A percentile compares a stretch with the other conserved stretches of the same genome.
phyloP scores from a whole-genome alignment of 2,888 invertebrate genomes.

The Acanthacorydalis orientalis region DNA sequence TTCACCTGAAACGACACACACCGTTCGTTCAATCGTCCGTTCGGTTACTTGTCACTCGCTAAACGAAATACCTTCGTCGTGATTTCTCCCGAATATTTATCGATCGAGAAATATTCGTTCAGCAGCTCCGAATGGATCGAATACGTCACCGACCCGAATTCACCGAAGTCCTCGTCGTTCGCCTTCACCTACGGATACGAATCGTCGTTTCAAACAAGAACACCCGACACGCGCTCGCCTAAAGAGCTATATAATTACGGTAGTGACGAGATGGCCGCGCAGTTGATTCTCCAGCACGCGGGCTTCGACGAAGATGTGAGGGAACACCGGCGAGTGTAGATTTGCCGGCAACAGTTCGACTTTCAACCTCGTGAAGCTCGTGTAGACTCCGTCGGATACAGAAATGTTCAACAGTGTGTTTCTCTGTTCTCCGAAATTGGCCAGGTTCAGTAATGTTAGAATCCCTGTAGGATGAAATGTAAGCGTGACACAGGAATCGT shows the following conservation, averaged over 20 bases:
- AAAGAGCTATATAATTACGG: conserved; percentile 24
- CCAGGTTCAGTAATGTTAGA: conserved; percentile 55
- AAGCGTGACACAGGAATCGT: too few relatives aligned
- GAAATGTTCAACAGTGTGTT: conserved; percentile 72
- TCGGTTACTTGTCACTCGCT: too few relatives aligned
- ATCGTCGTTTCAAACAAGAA: background rate
- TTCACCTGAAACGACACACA: conserved; percentile 17
- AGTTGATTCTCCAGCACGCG: conserved; percentile 66
- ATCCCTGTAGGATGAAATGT: conserved; percentile 20
- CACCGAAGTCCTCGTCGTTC: conserved; percentile 65
- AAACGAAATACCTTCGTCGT: conserved; percentile 37
- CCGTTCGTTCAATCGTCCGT: too few relatives aligned
- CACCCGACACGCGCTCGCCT: background rate
- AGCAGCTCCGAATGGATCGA: conserved; percentile 59
- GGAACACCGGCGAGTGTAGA: conserved; percentile 61
- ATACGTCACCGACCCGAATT: conserved; percentile 57
- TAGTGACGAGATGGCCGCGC: conserved; percentile 56
- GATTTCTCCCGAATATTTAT: conserved; percentile 53
- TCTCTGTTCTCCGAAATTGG: conserved; percentile 49
- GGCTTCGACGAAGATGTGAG: conserved; percentile 60
- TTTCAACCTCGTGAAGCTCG: conserved; percentile 68
- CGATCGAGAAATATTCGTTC: conserved; percentile 55
- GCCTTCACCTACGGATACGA: conserved; percentile 45
- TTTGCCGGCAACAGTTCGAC: conserved; percentile 66
- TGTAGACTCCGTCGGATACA: conserved; percentile 90